A percentile compares a stretch with the other conserved stretches of the same genome.
phyloP scores from a whole-genome alignment of 64 coral and sea anemone genomes.

The Exaiptasia diaphana region DNA sequence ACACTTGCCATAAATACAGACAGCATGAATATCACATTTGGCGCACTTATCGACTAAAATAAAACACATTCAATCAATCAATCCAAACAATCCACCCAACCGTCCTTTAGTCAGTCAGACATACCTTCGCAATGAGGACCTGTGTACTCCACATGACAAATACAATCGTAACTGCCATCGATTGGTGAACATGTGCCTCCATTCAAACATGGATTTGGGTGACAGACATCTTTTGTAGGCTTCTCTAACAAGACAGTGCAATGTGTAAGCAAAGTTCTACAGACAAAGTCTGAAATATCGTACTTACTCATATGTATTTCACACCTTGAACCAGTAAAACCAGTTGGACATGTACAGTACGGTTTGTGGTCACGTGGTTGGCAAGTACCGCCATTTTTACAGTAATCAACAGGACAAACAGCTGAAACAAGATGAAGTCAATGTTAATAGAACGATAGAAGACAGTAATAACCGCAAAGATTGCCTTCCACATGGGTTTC shows the following conservation, averaged over 20 bases:
- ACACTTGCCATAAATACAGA: slow-evolving; percentile 72
- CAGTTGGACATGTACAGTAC: slow-evolving; percentile 58
- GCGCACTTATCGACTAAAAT: slow-evolving; percentile 86
- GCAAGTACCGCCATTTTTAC: slow-evolving; percentile 69
- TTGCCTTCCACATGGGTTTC: too few species aligned
- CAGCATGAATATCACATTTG: slow-evolving; percentile 75
- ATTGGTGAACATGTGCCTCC: slow-evolving; percentile 54
- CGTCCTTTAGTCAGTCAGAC: neutral
- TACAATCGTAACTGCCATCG: slow-evolving; percentile 64
- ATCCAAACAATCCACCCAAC: neutral
- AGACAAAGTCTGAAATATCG: neutral
- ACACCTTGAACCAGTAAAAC: slow-evolving; percentile 33
- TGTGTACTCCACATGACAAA: slow-evolving; percentile 61
- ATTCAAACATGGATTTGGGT: slow-evolving; percentile 81
- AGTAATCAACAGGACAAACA: slow-evolving; percentile 41
- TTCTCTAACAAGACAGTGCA: too few species aligned
- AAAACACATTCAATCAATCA: neutral
- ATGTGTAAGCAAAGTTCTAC: too few species aligned
- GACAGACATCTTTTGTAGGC: slow-evolving; percentile 54
- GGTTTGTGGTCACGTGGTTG: slow-evolving; percentile 41
- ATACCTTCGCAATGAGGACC: slow-evolving; percentile 76
- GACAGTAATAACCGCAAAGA: too few species aligned
- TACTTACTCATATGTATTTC: slow-evolving; percentile 7
- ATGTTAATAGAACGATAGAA: too few species aligned
- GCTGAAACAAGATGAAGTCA: too few species aligned